A percentile compares a stretch with the other conserved stretches of the same genome.
These are phyloP conservation scores for Oscheius myriophilus DNA, from an alignment of 2,888 invertebrate genomes.

Conservation along the genomic window DNA sequence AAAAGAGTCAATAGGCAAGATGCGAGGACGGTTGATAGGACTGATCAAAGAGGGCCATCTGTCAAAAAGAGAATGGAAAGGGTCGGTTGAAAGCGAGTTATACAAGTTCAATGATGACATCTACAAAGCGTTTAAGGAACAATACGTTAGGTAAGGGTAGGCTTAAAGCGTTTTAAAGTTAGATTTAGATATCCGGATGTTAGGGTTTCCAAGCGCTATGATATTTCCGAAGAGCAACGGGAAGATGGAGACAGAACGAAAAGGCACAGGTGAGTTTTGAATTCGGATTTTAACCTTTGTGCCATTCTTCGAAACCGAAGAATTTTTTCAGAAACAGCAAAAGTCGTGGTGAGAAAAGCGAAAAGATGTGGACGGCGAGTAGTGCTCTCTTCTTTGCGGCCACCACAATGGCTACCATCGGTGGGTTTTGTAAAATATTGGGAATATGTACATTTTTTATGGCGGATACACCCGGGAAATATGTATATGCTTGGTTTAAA, in stretches of 20 bases:
- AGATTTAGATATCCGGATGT: conserved; percentile 62
- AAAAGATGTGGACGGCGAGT: conserved; percentile 69
- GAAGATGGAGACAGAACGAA: conserved; percentile 38
- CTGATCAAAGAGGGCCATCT: conserved; percentile 30
- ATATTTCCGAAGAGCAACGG: conserved; percentile 31
- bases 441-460: too few relatives aligned
- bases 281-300: too few relatives aligned
- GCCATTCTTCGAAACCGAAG: too few relatives aligned
- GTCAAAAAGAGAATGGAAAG: conserved; percentile 51
- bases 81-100: conserved; percentile 52
- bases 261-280: conserved; percentile 36
- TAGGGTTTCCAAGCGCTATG: conserved; percentile 31
- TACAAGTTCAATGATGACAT: conserved; percentile 62
- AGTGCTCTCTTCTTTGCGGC: conserved; percentile 70
- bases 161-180: not conserved
- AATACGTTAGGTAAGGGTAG: conserved; percentile 64
- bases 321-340: conserved; percentile 32
- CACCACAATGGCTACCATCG: conserved; percentile 71
- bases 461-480: too few relatives aligned
- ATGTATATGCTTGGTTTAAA: too few relatives aligned
- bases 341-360: conserved; percentile 58
- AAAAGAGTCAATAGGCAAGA: conserved; percentile 50
- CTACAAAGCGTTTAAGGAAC: conserved; percentile 68
- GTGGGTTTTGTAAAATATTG: conserved; percentile 42
- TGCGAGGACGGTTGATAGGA: conserved; percentile 38